Evolutionary conservation across 1,140 invertebrate genomes (phyloP).

Genomic region (Drosophila pectinifera): DNA sequence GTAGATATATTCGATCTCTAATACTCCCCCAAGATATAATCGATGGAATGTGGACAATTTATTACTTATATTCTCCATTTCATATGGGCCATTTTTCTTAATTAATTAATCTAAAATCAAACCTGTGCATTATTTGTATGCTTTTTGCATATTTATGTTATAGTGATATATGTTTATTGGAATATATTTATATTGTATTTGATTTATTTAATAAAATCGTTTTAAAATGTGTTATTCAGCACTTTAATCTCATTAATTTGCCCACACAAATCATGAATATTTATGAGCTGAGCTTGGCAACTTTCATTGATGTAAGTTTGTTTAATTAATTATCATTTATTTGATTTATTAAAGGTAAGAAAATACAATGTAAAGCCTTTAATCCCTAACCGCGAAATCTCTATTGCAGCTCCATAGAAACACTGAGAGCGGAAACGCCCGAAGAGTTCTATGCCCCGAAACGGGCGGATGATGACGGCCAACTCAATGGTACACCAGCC

Average conservation of each 20-base stretch:
- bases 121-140: background rate
- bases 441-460: conserved; percentile 73
- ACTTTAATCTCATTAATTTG: background rate
- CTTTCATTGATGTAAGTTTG: background rate
- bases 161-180: background rate
- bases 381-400: conserved; percentile 13
- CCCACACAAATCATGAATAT: conserved; percentile 20
- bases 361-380: background rate
- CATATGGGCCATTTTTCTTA: too few species aligned
- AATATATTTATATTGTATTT: background rate
- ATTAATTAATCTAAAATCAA: background rate
- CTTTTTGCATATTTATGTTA: background rate
- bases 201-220: background rate
- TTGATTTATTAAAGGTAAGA: background rate
- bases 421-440: conserved; percentile 71
- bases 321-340: conserved; percentile 3
- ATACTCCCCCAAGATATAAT: too few species aligned
- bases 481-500: conserved; percentile 63
- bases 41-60: too few species aligned
- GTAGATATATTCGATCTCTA: too few species aligned
- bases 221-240: background rate
- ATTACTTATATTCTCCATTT: too few species aligned
- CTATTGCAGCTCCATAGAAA: conserved; percentile 80
- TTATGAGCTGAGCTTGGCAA: background rate
- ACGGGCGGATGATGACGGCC: conserved; percentile 66